phyloP scores from a whole-genome alignment of 2,888 invertebrate genomes.

The Chymomyza procnemis region DNA sequence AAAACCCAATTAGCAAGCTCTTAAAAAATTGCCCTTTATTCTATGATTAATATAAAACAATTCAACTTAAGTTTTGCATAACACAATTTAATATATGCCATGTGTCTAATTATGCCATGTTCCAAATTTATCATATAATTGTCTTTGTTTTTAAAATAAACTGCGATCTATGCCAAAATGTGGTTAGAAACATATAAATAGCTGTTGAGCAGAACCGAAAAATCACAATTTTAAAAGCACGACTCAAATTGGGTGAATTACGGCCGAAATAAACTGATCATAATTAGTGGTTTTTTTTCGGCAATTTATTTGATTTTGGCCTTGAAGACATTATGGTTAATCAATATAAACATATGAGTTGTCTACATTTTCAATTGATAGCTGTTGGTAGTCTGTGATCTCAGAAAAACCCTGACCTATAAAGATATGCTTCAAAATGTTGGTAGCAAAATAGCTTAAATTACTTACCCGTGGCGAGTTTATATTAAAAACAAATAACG shows the following conservation, averaged over 20 bases:
- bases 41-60: too few species aligned
- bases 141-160: too few species aligned
- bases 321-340: background rate
- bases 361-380: background rate
- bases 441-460: background rate
- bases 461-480: background rate
- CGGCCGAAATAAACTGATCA: background rate
- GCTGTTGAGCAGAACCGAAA: background rate
- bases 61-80: too few species aligned
- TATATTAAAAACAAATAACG: background rate
- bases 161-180: background rate
- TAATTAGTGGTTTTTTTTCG: background rate
- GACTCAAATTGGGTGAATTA: background rate
- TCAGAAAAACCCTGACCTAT: background rate
- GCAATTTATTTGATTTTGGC: background rate
- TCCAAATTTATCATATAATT: too few species aligned
- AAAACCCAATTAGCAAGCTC: too few species aligned
- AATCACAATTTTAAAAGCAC: background rate
- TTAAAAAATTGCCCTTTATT: too few species aligned
- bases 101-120: background rate
- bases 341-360: background rate
- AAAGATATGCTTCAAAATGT: background rate
- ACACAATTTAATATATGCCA: too few species aligned
- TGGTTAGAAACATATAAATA: background rate
- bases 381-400: background rate